Evolutionary conservation across 2,888 invertebrate species (phyloP).

Genomic region (Meliscaeva auricollis): DNA sequence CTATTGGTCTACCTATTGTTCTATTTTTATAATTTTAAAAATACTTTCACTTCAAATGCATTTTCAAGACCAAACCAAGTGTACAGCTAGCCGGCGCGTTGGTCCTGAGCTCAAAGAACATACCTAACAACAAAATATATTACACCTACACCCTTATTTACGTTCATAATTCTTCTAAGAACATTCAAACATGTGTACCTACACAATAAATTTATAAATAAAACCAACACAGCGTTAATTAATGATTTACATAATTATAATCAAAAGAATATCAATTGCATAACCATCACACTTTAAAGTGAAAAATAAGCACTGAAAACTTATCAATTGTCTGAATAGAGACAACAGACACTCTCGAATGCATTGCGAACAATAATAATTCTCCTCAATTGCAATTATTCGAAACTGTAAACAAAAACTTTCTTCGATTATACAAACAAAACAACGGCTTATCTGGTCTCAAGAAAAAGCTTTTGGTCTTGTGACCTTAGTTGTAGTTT

Average conservation of each 20-base stretch:
- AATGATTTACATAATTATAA: conserved; percentile 1
- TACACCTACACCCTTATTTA: too few species aligned
- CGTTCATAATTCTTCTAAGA: too few species aligned
- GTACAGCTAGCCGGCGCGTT: neutral
- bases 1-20: too few species aligned
- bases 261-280: conserved; percentile 13
- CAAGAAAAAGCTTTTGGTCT: neutral
- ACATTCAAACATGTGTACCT: too few species aligned
- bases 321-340: conserved; percentile 1
- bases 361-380: neutral
- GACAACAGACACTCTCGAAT: conserved; percentile 25
- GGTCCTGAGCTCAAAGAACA: too few species aligned
- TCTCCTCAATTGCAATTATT: neutral
- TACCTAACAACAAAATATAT: too few species aligned
- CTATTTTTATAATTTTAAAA: conserved; percentile 4
- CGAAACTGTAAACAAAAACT: conserved; percentile 24
- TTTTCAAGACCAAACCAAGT: neutral
- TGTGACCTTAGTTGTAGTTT: conserved; percentile 11
- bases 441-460: neutral
- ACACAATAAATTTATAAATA: too few species aligned
- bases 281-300: conserved; percentile 1
- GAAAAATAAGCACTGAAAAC: neutral
- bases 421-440: conserved; percentile 5
- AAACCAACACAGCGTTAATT: neutral
- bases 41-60: neutral